Conservation (phyloP, 1,140 invertebrate genomes). For the Colletes latitarsis region DNA sequence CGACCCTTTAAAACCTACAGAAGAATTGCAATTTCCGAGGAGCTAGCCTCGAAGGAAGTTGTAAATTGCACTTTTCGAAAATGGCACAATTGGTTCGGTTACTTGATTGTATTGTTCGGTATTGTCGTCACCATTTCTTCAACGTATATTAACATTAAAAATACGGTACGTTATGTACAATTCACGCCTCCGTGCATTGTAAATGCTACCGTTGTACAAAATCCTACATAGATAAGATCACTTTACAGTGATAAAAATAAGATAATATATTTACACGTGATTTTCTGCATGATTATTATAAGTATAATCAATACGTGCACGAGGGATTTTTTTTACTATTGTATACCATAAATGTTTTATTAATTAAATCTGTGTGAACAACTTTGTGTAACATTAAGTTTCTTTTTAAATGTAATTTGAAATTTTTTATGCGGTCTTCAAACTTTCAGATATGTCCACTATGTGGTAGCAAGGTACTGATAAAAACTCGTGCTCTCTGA, state of each 20-base stretch:
- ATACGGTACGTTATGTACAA: conserved; percentile 82
- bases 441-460: not conserved
- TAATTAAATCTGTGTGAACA: not conserved
- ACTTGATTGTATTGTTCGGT: conserved; percentile 82
- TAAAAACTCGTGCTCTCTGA: not conserved
- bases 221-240: not conserved
- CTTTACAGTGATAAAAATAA: not conserved
- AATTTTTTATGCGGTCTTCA: not conserved
- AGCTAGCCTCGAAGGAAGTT: not conserved
- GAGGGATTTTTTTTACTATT: not conserved
- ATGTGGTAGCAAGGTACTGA: not conserved
- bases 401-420: not conserved
- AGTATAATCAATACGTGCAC: not conserved
- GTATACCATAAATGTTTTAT: not conserved
- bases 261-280: not conserved
- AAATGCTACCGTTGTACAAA: conserved; percentile 74
- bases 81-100: conserved; percentile 76
- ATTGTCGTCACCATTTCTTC: conserved; percentile 82
- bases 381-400: not conserved
- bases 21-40: not conserved
- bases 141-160: conserved; percentile 84
- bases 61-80: conserved; percentile 26
- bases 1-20: conserved; percentile 5
- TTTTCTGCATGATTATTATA: not conserved
- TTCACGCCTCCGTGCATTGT: conserved; percentile 85